Evolutionary conservation across 1,140 invertebrate genomes (phyloP).

Genomic region (Arion vulgaris): DNA sequence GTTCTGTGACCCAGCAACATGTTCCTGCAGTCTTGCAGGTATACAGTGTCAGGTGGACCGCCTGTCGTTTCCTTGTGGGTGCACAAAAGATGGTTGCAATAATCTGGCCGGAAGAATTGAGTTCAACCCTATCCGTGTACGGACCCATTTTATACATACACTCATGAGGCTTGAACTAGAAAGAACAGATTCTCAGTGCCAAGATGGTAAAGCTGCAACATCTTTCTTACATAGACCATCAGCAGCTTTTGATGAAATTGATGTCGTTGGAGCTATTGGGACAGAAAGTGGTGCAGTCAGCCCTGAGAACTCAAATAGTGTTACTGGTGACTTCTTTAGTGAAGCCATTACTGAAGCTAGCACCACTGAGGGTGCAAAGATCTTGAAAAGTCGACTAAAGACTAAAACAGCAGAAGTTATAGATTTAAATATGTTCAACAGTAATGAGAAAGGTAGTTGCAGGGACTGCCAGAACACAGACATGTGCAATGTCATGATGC

Average conservation of each 20-base stretch:
- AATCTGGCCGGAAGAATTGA: conserved; percentile 94
- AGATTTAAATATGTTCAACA: conserved; percentile 66
- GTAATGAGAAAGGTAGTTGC: conserved; percentile 70
- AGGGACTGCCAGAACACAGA: conserved; percentile 71
- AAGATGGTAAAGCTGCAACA: neutral
- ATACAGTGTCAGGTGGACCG: conserved; percentile 98
- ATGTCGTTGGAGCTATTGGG: conserved; percentile 21
- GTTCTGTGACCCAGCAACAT: conserved; percentile 94
- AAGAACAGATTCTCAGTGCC: conserved; percentile 78
- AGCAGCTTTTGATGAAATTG: neutral
- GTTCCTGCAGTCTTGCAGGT: conserved; percentile 92
- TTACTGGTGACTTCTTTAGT: neutral
- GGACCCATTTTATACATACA: conserved; percentile 98
- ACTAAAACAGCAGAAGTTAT: conserved; percentile 44
- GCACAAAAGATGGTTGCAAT: conserved; percentile 92
- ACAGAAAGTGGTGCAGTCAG: neutral
- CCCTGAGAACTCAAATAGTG: conserved; percentile 8
- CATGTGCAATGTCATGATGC: conserved; percentile 69
- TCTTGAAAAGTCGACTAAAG: conserved; percentile 37
- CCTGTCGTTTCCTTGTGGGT: conserved; percentile 96
- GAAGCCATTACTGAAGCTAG: conserved; percentile 1
- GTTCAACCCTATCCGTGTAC: conserved; percentile 94
- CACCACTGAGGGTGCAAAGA: neutral
- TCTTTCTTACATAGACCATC: neutral
- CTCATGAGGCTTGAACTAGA: conserved; percentile 94